These are phyloP conservation scores for Takifugu ocellatus DNA, from an alignment of 2,797 vertebrate genomes.

Conservation along the genomic window DNA sequence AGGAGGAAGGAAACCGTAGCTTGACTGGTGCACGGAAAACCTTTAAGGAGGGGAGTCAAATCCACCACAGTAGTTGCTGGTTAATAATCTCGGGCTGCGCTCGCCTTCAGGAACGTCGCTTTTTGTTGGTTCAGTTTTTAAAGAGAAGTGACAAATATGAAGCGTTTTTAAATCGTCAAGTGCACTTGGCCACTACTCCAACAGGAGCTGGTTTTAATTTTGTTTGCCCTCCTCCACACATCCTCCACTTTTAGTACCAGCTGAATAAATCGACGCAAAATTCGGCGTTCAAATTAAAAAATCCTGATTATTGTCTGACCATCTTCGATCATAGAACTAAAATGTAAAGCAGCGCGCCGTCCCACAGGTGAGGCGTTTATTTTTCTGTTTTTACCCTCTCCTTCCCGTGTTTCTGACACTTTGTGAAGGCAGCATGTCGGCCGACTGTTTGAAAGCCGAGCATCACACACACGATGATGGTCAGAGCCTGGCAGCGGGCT, in stretches of 20 bases:
- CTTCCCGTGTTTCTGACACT: slow-evolving; percentile 7
- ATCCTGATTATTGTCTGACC: too few relatives aligned
- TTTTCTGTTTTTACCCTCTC: background rate
- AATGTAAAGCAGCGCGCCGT: too few relatives aligned
- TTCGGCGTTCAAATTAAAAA: too few relatives aligned
- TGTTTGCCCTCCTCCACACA: too few relatives aligned
- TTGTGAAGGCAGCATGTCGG: slow-evolving; percentile 19
- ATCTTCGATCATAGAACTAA: too few relatives aligned
- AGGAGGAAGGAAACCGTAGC: background rate
- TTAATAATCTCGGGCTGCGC: background rate
- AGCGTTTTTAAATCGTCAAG: too few relatives aligned
- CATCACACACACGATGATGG: slow-evolving; percentile 22
- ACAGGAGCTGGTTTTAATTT: too few relatives aligned
- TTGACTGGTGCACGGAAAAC: background rate
- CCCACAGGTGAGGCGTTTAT: background rate
- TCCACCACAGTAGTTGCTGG: background rate
- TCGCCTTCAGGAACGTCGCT: background rate
- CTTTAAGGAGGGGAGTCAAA: background rate
- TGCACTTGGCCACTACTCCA: too few relatives aligned
- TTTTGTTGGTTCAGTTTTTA: too few relatives aligned
- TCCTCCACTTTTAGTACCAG: too few relatives aligned
- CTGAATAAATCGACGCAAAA: too few relatives aligned
- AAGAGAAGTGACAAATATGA: too few relatives aligned
- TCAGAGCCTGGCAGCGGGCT: slow-evolving; percentile 28
- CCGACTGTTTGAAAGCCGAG: slow-evolving; percentile 9